Conservation (phyloP, 2,113 vertebrate genomes). For the Leucosticte australis region DNA sequence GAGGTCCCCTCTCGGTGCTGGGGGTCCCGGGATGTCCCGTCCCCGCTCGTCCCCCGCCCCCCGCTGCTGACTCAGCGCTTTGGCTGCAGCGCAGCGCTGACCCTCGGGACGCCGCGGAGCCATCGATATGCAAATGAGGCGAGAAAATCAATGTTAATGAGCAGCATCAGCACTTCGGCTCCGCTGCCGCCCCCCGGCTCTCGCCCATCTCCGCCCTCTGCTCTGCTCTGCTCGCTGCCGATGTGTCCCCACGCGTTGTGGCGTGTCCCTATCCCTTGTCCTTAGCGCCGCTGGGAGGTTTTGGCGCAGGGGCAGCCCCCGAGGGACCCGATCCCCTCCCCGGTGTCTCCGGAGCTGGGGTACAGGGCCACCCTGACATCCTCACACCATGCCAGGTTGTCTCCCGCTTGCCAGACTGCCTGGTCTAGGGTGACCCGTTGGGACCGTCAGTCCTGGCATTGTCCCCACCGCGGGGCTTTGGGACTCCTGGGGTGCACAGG, state of each 20-base stretch:
- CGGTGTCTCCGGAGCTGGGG: accelerated
- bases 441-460: accelerated
- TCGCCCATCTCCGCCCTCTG: neutral
- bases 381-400: accelerated
- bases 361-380: neutral
- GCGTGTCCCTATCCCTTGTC: neutral
- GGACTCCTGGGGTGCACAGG: neutral
- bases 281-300: neutral
- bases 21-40: neutral
- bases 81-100: neutral
- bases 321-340: accelerated
- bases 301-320: neutral
- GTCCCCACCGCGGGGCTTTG: neutral
- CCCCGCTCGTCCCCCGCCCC: neutral
- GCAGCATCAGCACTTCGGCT: slow-evolving; percentile 9
- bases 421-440: neutral
- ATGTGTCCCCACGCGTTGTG: accelerated
- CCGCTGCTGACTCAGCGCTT: neutral
- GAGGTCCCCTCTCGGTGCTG: neutral
- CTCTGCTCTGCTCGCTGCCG: neutral
- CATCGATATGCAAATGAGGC: neutral
- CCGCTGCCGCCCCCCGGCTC: neutral
- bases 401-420: neutral
- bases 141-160: slow-evolving; percentile 11
- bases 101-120: neutral